Evolutionary conservation across 2,113 vertebrate genomes (phyloP), one percentile per base, ranked within the genome.

Genomic region (Herpailurus yagouaroundi): DNA sequence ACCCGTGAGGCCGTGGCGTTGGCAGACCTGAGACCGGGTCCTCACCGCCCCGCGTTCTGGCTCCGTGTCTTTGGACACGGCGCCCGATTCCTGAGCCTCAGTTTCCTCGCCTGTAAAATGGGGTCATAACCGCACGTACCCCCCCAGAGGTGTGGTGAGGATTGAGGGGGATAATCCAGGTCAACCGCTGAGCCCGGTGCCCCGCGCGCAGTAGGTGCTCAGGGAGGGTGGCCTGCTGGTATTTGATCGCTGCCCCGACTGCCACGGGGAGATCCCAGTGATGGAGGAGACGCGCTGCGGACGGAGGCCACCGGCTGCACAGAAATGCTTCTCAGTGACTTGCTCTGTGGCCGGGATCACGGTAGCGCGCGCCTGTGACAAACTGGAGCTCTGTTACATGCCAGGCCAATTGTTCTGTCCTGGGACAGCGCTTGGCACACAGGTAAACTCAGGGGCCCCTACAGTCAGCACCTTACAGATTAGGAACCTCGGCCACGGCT

Each of bases 301-400:
- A 7, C 18, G 0, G 23, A 55, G 33, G 73, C 50, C 25, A 13
- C 66, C n/a, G 25, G 85, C n/a, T 23, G 8, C 3, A 16, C 27
- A 29, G 48, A 48, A 6, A 15, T 0, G 55, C n/a, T 25, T 83
- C 36, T 45, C 29, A 5, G 18, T 2, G 7, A 23, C 25, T 21
- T 33, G 7, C 4, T 13, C 25, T 69, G 45, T 1, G 41, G 1
- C 64, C 4, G 10, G n/a, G 12, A 21, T 33, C 68, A 15, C 8
- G 41, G 45, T 0, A 3, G 36, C 8, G 33, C 21, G 19, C 1
- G 1, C 38, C 2, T 0, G 31, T 3, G 16, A 12, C 13, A 3
- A 38, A 5, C 6, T 0, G 4, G n/a, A 33, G 33, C 19, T 45
- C 8, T 19, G 12, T 5, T 31, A 9, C 0, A 3, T 5, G 33